Percentiles rank a stretch among this genome's conserved stretches.
phyloP scores from a whole-genome alignment of 2,113 vertebrate genomes.

The Platanista minor region DNA sequence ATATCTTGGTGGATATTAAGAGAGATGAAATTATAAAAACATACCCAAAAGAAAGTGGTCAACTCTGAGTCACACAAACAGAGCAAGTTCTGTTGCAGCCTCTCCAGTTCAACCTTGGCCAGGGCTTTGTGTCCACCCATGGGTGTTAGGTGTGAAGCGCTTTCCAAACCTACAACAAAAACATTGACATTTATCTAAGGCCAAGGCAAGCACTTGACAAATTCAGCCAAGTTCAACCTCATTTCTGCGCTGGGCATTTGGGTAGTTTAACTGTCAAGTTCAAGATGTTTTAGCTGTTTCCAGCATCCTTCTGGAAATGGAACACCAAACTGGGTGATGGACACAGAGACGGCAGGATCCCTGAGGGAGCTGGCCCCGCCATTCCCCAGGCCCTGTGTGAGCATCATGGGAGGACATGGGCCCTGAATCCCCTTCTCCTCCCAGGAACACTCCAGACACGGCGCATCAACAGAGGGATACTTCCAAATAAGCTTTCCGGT shows the following conservation, averaged over 20 bases:
- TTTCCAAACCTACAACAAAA: conserved; percentile 35
- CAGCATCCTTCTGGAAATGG: background rate
- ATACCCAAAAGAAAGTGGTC: conserved; percentile 33
- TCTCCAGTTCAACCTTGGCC: background rate
- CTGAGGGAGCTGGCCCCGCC: rapidly evolving
- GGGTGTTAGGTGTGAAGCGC: background rate
- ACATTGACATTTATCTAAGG: conserved; percentile 23
- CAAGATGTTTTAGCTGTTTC: background rate
- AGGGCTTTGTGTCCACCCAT: conserved; percentile 23
- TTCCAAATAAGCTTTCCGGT: background rate
- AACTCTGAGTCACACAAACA: conserved; percentile 33
- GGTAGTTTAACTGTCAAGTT: background rate
- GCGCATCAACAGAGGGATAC: background rate
- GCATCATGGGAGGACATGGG: rapidly evolving
- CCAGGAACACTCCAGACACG: background rate
- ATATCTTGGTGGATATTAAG: conserved; percentile 52
- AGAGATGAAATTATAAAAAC: background rate
- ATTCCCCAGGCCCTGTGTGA: rapidly evolving
- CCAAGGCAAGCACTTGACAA: conserved; percentile 2
- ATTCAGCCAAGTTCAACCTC: background rate
- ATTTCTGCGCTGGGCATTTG: background rate
- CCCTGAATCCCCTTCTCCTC: background rate
- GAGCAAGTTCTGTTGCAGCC: conserved; percentile 10
- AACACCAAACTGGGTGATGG: background rate
- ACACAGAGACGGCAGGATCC: background rate